phyloP scores from a whole-genome alignment of 2,113 vertebrate genomes.

The Girardinichthys multiradiatus region DNA sequence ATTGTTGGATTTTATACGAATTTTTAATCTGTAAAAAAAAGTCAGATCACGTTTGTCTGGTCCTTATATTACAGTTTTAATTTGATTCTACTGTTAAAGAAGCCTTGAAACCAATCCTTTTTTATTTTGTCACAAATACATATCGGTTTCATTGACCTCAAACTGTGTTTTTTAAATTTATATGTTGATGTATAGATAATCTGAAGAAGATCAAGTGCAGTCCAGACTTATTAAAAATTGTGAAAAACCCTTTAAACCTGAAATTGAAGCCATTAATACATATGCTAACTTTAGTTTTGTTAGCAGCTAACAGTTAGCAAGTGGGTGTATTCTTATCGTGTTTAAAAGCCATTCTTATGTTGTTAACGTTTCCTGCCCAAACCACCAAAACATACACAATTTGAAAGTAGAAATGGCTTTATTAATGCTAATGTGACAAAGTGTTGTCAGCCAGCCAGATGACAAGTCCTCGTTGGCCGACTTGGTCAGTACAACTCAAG shows the following conservation, averaged over 20 bases:
- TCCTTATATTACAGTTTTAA: not conserved
- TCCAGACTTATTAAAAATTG: not conserved
- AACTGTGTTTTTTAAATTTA: not conserved
- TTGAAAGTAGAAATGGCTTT: not conserved
- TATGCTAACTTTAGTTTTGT: not conserved
- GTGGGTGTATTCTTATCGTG: no score
- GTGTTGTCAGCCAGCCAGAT: not conserved
- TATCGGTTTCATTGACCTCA: no score
- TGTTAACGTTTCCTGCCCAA: not conserved
- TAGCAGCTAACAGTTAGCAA: not conserved
- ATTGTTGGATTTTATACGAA: no score
- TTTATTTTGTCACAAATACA: no score
- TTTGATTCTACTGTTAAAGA: no score
- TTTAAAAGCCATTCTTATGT: not conserved
- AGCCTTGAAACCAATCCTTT: no score
- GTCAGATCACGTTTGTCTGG: not conserved
- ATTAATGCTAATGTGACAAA: not conserved
- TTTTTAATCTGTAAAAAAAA: not conserved
- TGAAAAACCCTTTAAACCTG: not conserved
- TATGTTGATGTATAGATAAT: not conserved
- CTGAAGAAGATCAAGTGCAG: no score
- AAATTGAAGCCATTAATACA: no score
- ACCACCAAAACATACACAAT: no score
- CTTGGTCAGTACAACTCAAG: not conserved
- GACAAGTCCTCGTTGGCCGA: no score